These are phyloP conservation scores for Drosophila oshimai DNA, from an alignment of 1,140 invertebrate genomes.

Conservation along the genomic window DNA sequence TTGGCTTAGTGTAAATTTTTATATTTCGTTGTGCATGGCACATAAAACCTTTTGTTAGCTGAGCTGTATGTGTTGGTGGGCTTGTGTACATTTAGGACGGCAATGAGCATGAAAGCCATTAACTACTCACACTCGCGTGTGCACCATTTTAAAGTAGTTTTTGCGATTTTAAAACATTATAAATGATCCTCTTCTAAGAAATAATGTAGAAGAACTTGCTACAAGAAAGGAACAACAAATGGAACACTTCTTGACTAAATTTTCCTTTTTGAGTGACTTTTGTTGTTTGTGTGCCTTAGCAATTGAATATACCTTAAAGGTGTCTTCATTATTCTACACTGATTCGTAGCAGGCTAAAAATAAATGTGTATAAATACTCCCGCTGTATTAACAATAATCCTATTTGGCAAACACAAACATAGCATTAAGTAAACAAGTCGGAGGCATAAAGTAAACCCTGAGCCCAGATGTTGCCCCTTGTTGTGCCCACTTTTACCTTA, in stretches of 20 bases:
- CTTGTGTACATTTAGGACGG: conserved; percentile 53
- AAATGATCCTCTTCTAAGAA: too few species aligned
- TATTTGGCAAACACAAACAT: conserved; percentile 19
- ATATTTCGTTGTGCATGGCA: conserved; percentile 65
- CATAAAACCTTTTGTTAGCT: conserved; percentile 70
- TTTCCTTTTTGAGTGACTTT: too few species aligned
- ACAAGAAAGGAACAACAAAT: too few species aligned
- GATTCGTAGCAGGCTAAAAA: neutral
- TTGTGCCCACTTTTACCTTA: conserved; percentile 29
- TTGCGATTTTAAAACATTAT: neutral
- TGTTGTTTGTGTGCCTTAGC: too few species aligned
- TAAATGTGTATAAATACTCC: conserved; percentile 14
- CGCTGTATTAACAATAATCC: conserved; percentile 16
- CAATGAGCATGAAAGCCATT: conserved; percentile 69
- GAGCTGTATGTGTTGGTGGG: conserved; percentile 3
- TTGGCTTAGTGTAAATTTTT: conserved; percentile 48
- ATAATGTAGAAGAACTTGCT: neutral
- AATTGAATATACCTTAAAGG: neutral
- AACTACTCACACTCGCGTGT: conserved; percentile 19
- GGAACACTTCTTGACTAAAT: too few species aligned
- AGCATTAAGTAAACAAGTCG: conserved; percentile 6
- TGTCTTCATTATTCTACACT: neutral
- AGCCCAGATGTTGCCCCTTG: neutral
- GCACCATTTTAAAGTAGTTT: conserved; percentile 7
- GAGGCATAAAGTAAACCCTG: neutral